These are phyloP conservation scores for Nebria salina DNA, from an alignment of 2,888 invertebrate genomes.

Conservation along the genomic window DNA sequence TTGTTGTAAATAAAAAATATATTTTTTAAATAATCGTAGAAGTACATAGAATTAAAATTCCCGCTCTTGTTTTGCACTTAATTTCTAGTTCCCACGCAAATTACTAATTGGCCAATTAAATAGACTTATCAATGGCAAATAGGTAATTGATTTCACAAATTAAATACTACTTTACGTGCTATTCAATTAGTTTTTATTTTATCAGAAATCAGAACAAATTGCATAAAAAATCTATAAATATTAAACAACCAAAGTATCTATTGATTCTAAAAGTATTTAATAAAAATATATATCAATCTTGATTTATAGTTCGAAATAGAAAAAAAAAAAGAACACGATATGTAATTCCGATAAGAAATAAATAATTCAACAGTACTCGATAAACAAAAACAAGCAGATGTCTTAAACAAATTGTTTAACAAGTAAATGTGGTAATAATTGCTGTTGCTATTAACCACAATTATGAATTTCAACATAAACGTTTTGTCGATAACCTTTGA, in stretches of 20 bases:
- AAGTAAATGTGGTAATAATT: not conserved
- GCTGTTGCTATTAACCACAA: constrained; percentile 1
- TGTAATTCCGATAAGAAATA: not conserved
- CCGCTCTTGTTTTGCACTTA: not conserved
- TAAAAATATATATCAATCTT: not conserved
- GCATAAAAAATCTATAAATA: not conserved
- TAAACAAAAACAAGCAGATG: not conserved
- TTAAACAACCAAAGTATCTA: not conserved
- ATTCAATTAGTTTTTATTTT: not conserved
- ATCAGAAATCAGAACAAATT: not conserved
- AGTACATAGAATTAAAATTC: not conserved
- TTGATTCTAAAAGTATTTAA: not conserved
- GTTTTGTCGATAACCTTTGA: constrained; percentile 10
- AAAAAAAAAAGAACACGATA: not conserved
- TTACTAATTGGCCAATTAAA: not conserved
- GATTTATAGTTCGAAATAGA: not conserved
- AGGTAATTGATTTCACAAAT: not conserved
- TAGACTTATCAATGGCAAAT: not conserved
- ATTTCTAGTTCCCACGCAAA: not conserved
- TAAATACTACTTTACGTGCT: not conserved
- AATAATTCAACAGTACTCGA: not conserved
- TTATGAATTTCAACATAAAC: constrained; percentile 17
- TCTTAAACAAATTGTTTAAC: not conserved
- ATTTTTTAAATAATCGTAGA: too few relatives aligned
- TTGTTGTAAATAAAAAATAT: too few relatives aligned